These are phyloP conservation scores for Tenthredo distinguenda DNA, from an alignment of 2,888 invertebrate species.

Conservation along the genomic window DNA sequence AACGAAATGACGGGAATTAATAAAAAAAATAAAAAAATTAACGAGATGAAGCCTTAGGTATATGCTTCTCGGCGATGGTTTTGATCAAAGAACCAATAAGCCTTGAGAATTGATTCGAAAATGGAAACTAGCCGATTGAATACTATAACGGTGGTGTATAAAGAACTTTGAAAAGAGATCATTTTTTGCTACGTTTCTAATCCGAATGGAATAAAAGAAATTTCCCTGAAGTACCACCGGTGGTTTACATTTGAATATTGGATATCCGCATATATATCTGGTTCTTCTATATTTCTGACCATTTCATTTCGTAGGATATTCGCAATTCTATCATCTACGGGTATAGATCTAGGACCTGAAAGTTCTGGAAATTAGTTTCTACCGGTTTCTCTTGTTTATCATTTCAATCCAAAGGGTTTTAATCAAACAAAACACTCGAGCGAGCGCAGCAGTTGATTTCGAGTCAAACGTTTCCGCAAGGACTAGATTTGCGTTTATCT, in stretches of 20 bases:
- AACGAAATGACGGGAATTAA: too few species aligned
- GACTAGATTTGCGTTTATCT: slow-evolving; percentile 34
- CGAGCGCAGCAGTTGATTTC: slow-evolving; percentile 25
- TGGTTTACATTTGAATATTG: too few species aligned
- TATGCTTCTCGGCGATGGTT: background rate
- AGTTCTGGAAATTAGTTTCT: background rate
- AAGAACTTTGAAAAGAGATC: background rate
- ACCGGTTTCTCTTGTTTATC: slow-evolving; percentile 18
- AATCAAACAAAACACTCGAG: slow-evolving; percentile 34
- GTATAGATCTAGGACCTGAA: background rate
- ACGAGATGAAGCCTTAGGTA: background rate
- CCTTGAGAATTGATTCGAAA: background rate
- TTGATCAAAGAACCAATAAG: background rate
- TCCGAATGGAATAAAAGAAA: background rate
- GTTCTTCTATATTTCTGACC: background rate
- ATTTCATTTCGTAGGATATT: background rate
- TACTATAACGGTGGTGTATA: background rate
- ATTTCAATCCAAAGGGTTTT: slow-evolving; percentile 14
- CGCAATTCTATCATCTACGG: background rate
- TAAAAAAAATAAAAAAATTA: background rate
- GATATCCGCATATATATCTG: too few species aligned
- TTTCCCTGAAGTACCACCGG: too few species aligned
- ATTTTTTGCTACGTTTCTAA: background rate
- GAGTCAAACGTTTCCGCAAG: slow-evolving; percentile 18
- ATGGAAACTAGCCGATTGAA: background rate